Evolutionary conservation across 2,113 vertebrate genomes (phyloP), one percentile per base, ranked within the genome.

Genomic region (Chionis minor): DNA sequence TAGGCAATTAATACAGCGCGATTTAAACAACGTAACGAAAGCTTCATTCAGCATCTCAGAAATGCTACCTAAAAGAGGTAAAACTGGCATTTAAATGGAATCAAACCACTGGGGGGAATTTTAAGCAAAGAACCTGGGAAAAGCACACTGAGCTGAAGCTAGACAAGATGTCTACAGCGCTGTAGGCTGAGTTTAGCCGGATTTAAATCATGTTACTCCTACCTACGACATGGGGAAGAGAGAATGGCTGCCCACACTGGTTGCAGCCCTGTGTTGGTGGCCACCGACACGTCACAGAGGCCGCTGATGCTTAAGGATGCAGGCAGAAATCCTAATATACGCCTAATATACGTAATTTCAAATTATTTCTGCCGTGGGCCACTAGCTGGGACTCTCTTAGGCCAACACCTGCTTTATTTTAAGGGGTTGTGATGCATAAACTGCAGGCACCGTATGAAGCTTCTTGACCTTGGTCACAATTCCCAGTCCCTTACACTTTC

Each of bases 1-100:
- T 3, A 15, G 2, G 2, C 12, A 15, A 38, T 71, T 35, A 56
- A 49, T 6, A 13, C 9, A 14, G 32, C 0, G 32, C 2, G 40
- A 56, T 17, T 54, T 56, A 7, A 63, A 23, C 18, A 33, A 26
- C 30, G 4, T 33, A 52, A 52, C 27, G 24, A 4, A 15, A 52
- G 58, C 58, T 72, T 58, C 38, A 4, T 26, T 44, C 22, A 14
- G 51, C 79, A 21, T 12, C 71, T 38, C 51, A 10, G 8, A 35
- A 33, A 9, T 21, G 51, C 56, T n/a, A 22, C 0, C 10, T 40
- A 33, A 18, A 55, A 44, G 26, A 1, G 71, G 32, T 8, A 38
- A 70, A 49, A 17, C 42, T 9, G 40, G 47, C 1, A 0, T 28
- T 69, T 24, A 67, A 45, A 47, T 4, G 18, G 62, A 81, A 22